Evolutionary conservation across 1,140 invertebrate genomes (phyloP).

Genomic region (Nomia melanderi): DNA sequence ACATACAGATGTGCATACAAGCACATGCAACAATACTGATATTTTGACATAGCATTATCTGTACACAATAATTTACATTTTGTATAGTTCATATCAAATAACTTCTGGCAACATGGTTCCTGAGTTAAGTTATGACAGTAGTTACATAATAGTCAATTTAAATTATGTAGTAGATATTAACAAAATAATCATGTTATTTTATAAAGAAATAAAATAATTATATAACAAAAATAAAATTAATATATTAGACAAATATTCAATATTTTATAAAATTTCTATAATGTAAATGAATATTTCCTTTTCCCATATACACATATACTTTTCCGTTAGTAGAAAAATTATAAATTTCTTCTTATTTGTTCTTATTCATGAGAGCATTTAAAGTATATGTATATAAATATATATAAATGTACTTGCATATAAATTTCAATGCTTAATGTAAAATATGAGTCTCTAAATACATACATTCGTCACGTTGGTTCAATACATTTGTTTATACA

Average conservation of each 20-base stretch:
- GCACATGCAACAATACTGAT: neutral
- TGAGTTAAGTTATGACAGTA: neutral
- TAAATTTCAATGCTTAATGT: neutral
- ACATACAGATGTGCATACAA: neutral
- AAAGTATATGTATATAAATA: neutral
- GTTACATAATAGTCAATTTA: neutral
- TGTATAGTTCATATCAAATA: neutral
- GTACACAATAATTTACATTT: constrained; percentile 3
- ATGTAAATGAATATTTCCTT: constrained; percentile 3
- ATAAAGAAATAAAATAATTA: neutral
- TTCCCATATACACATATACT: neutral
- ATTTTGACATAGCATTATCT: constrained; percentile 3
- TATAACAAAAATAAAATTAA: neutral
- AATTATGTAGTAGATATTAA: neutral
- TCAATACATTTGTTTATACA: constrained; percentile 10
- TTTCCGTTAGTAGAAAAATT: constrained; percentile 28
- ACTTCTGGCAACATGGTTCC: neutral
- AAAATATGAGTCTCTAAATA: neutral
- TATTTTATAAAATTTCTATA: neutral
- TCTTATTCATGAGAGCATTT: neutral
- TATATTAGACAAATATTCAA: neutral
- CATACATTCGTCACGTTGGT: neutral
- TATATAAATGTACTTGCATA: neutral
- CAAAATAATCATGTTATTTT: neutral
- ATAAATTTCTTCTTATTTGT: constrained; percentile 5